Evolutionary conservation across 2,797 vertebrate genomes (phyloP).

Genomic region (Todus mexicanus): DNA sequence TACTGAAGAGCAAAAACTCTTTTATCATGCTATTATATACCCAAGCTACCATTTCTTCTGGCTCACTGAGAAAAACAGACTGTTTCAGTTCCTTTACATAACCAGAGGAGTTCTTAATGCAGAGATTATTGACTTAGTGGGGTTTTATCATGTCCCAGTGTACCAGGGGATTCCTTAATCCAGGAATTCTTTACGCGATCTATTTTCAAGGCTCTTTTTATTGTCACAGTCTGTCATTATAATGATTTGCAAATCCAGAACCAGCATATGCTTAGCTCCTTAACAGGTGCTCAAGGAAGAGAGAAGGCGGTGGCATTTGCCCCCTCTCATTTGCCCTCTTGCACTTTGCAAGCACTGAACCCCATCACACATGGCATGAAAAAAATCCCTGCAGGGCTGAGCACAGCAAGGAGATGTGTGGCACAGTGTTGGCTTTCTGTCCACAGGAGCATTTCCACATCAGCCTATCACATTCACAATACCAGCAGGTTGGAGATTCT

Average conservation of each 20-base stretch:
- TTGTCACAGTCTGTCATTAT: slow-evolving; percentile 39
- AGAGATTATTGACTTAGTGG: slow-evolving; percentile 65
- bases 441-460: background rate
- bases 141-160: slow-evolving; percentile 42
- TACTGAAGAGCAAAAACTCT: slow-evolving; percentile 34
- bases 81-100: slow-evolving; percentile 41
- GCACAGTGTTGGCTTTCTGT: background rate
- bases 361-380: background rate
- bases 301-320: background rate
- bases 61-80: slow-evolving; percentile 10
- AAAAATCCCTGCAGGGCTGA: background rate
- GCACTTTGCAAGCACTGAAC: background rate
- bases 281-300: background rate
- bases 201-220: slow-evolving; percentile 55
- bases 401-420: background rate
- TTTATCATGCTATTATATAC: slow-evolving; percentile 37
- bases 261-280: background rate
- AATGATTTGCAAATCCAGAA: slow-evolving; percentile 43
- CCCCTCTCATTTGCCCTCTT: background rate
- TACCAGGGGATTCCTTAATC: slow-evolving; percentile 60
- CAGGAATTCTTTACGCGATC: slow-evolving; percentile 48
- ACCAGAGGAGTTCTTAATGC: slow-evolving; percentile 50
- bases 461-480: background rate
- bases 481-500: background rate
- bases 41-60: background rate